Evolutionary conservation across 1,140 invertebrate species (phyloP).

Genomic region (Procambarus clarkii): DNA sequence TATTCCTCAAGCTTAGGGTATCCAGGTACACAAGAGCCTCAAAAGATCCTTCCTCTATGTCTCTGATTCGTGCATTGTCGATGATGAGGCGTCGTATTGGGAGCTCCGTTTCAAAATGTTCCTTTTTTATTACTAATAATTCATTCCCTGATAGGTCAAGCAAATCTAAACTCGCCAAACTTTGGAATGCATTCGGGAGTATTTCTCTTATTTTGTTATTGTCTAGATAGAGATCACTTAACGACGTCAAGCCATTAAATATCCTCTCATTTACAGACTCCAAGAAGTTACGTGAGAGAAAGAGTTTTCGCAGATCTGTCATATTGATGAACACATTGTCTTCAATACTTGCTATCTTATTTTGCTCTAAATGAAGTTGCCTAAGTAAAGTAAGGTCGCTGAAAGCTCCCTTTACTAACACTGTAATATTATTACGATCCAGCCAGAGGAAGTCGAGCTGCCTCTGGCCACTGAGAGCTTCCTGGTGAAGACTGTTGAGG

Average conservation of each 20-base stretch:
- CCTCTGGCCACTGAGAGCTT: constrained; percentile 85
- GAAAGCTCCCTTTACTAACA: constrained; percentile 65
- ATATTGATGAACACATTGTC: constrained; percentile 70
- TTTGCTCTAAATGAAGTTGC: constrained; percentile 71
- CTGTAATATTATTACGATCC: constrained; percentile 83
- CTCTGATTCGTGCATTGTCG: constrained; percentile 16
- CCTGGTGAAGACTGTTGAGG: constrained; percentile 85
- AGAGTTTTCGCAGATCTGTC: constrained; percentile 78
- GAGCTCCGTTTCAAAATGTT: constrained; percentile 82
- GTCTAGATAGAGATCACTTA: constrained; percentile 79
- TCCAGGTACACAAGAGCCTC: constrained; percentile 48
- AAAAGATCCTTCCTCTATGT: constrained; percentile 58
- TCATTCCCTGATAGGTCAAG: constrained; percentile 86
- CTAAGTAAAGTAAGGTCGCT: constrained; percentile 62
- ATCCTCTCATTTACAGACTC: constrained; percentile 75
- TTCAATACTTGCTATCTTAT: constrained; percentile 67
- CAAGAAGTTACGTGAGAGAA: constrained; percentile 80
- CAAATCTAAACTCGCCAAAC: constrained; percentile 82
- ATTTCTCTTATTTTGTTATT: constrained; percentile 81
- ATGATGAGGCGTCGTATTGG: constrained; percentile 28
- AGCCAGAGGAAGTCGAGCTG: constrained; percentile 92
- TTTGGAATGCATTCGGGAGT: constrained; percentile 81
- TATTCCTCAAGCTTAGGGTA: constrained; percentile 25
- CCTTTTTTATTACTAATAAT: constrained; percentile 86
- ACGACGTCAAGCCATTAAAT: constrained; percentile 80